These are phyloP conservation scores for Euphonia xanthogaster DNA, from an alignment of 2,797 vertebrate species.

Conservation along the genomic window DNA sequence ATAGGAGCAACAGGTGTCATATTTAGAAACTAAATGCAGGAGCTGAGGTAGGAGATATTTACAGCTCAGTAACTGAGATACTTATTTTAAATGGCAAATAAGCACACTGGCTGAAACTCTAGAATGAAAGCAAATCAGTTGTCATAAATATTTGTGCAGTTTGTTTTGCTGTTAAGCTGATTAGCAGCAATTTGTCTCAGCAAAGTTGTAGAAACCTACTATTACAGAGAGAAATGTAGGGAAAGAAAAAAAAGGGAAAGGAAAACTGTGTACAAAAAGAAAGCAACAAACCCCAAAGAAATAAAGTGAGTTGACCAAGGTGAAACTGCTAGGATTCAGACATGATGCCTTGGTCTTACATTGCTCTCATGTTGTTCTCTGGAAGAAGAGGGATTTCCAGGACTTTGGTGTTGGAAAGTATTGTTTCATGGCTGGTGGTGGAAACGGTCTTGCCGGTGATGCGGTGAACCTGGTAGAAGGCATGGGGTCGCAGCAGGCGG, in stretches of 20 bases:
- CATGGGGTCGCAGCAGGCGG: constrained; percentile 96
- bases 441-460: constrained; percentile 99
- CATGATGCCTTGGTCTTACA: constrained; percentile 80
- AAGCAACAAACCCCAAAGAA: neutral
- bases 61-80: constrained; percentile 60
- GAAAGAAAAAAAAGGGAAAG: neutral
- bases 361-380: constrained; percentile 96
- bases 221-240: neutral
- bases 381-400: constrained; percentile 93
- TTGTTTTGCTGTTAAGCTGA: constrained; percentile 10
- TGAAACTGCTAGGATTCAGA: neutral
- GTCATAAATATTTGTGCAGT: constrained; percentile 24
- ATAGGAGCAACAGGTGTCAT: constrained; percentile 64
- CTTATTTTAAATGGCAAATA: constrained; percentile 66
- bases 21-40: constrained; percentile 64
- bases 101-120: constrained; percentile 46
- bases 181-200: neutral
- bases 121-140: constrained; percentile 48
- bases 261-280: neutral
- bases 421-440: constrained; percentile 94
- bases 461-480: constrained; percentile 99
- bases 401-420: constrained; percentile 97
- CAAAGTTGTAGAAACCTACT: neutral
- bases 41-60: constrained; percentile 62
- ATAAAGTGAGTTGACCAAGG: neutral